Conservation (phyloP, 1,140 invertebrate species). For the Oscheius sp. region DNA sequence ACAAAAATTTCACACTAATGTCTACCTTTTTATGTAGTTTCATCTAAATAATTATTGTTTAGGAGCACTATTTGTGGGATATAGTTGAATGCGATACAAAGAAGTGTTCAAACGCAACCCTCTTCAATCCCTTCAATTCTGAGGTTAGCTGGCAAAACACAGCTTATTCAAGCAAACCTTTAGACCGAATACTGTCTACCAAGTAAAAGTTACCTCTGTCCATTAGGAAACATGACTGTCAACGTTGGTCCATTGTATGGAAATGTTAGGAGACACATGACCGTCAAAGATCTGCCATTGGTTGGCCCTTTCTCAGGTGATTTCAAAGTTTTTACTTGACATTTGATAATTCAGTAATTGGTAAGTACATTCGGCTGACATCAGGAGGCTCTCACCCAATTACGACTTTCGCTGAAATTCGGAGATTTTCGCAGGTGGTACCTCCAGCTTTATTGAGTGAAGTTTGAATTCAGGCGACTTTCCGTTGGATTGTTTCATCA, state of each 20-base stretch:
- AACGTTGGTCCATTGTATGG: slow-evolving; percentile 10
- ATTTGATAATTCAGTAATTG: neutral
- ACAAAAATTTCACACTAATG: neutral
- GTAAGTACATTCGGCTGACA: neutral
- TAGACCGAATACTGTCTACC: neutral
- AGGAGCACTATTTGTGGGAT: slow-evolving; percentile 11
- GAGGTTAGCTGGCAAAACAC: neutral
- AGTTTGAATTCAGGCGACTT: slow-evolving; percentile 14
- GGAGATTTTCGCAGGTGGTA: neutral
- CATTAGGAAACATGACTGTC: slow-evolving; percentile 18
- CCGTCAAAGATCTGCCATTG: slow-evolving; percentile 9
- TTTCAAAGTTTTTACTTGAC: neutral
- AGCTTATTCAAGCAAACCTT: too few species aligned
- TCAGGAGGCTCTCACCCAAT: neutral
- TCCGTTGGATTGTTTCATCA: slow-evolving; percentile 17
- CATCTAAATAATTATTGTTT: neutral
- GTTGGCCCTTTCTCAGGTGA: slow-evolving; percentile 22
- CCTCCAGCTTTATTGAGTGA: neutral
- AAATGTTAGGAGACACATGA: slow-evolving; percentile 23
- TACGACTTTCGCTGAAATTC: neutral
- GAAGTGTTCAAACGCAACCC: neutral
- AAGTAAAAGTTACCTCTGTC: slow-evolving; percentile 18
- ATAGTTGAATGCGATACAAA: slow-evolving; percentile 9
- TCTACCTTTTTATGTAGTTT: neutral
- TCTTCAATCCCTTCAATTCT: slow-evolving; percentile 16